These are phyloP conservation scores for Cheilosia pagana DNA, from an alignment of 2,888 invertebrate genomes.

Conservation along the genomic window DNA sequence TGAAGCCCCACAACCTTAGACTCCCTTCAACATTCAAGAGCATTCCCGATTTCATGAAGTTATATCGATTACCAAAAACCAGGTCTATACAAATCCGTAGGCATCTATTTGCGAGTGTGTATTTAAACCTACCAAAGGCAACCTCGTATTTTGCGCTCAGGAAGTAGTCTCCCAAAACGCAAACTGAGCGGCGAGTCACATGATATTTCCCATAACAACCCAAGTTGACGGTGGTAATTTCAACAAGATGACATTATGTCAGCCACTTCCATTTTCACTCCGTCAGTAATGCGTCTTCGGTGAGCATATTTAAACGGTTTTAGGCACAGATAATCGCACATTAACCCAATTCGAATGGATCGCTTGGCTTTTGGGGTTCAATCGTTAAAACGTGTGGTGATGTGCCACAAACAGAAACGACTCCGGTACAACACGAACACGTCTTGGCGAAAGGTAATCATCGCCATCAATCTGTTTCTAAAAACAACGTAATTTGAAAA, in stretches of 20 bases:
- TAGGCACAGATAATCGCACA: conserved; percentile 16
- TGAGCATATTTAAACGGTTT: conserved; percentile 14
- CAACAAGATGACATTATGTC: conserved; percentile 40
- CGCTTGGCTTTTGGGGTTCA: conserved; percentile 6
- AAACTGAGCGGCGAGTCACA: too few relatives aligned
- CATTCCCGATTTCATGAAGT: not conserved
- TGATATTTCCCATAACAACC: not conserved
- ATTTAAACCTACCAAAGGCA: not conserved
- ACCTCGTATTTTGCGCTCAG: conserved; percentile 4
- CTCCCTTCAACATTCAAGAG: conserved; percentile 11
- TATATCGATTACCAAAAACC: conserved; percentile 24
- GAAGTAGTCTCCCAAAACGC: not conserved
- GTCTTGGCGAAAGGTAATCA: conserved; percentile 12
- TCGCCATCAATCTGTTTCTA: not conserved
- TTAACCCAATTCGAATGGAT: conserved; percentile 35
- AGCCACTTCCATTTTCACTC: conserved; percentile 3
- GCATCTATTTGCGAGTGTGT: not conserved
- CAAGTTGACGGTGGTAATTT: conserved; percentile 18
- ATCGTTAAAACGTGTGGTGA: conserved; percentile 23
- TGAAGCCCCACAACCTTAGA: not conserved
- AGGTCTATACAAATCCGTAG: not conserved
- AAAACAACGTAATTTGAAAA: conserved; percentile 26
- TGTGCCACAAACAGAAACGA: conserved; percentile 14
- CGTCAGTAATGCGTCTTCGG: conserved; percentile 5
- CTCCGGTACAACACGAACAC: not conserved